Evolutionary conservation across 2,113 vertebrate genomes (phyloP).

Genomic region (Nerophis lumbriciformis): DNA sequence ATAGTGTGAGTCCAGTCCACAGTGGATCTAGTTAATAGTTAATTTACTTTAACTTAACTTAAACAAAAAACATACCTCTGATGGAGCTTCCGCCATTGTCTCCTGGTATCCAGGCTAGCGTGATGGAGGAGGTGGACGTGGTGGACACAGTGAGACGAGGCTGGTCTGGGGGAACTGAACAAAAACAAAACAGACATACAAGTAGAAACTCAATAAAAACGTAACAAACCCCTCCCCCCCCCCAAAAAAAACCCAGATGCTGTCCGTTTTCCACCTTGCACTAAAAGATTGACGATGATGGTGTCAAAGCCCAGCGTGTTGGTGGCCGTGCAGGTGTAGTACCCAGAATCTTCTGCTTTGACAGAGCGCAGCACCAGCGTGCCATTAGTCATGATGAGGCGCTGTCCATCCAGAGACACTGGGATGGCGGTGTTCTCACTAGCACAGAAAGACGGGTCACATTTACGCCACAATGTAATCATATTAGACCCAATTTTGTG

Average conservation of each 20-base stretch:
- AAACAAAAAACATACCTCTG: constrained; percentile 52
- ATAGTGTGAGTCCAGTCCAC: too few species aligned
- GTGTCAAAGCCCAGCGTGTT: constrained; percentile 97
- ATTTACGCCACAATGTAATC: not conserved
- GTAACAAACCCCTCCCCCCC: not conserved
- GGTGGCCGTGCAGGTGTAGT: constrained; percentile 97
- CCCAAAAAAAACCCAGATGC: not conserved
- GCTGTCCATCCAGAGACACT: constrained; percentile 84
- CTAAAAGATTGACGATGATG: constrained; percentile 94
- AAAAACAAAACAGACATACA: not conserved
- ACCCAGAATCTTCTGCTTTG: constrained; percentile 93
- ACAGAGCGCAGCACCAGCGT: constrained; percentile 89
- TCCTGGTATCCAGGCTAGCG: constrained; percentile 95
- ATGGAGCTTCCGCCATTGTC: constrained; percentile 90
- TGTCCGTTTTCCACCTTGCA: constrained; percentile 80
- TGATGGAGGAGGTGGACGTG: constrained; percentile 94
- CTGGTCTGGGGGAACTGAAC: constrained; percentile 91
- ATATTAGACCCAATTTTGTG: not conserved
- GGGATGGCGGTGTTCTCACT: constrained; percentile 94
- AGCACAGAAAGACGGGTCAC: constrained; percentile 7
- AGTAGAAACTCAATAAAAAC: not conserved
- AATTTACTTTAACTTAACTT: not conserved
- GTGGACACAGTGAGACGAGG: constrained; percentile 94
- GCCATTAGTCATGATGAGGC: constrained; percentile 87
- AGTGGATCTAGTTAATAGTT: too few species aligned